These are phyloP conservation scores for Urophycis tenuis DNA, from an alignment of 2,797 vertebrate species.

Conservation along the genomic window DNA sequence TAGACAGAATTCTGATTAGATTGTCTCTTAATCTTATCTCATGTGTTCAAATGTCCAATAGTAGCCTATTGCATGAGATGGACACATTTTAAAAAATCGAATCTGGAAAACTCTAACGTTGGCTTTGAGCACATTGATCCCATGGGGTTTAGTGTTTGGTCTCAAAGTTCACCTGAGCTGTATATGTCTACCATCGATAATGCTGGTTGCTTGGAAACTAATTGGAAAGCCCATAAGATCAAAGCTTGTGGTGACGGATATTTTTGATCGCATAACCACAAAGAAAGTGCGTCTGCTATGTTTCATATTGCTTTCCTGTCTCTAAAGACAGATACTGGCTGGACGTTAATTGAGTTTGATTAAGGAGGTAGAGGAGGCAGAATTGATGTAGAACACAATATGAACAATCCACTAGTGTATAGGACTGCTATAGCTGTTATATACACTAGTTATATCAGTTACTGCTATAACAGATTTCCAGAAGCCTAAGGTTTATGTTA, in stretches of 20 bases:
- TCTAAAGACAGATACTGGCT: background rate
- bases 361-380: background rate
- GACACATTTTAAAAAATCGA: background rate
- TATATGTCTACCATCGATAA: slow-evolving; percentile 27
- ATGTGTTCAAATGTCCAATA: background rate
- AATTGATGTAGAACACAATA: too few relatives aligned
- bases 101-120: background rate
- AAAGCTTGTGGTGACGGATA: slow-evolving; percentile 9
- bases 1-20: background rate
- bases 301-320: background rate
- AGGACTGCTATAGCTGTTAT: background rate
- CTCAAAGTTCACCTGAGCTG: slow-evolving; percentile 65
- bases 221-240: slow-evolving; percentile 16
- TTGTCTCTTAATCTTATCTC: background rate
- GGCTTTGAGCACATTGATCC: slow-evolving; percentile 48
- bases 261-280: slow-evolving; percentile 10
- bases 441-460: too few relatives aligned
- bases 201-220: slow-evolving; percentile 51
- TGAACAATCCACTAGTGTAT: background rate
- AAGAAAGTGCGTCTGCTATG: background rate
- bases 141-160: slow-evolving; percentile 43
- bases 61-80: background rate
- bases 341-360: background rate
- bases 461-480: background rate
- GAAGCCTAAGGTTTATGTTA: background rate